phyloP scores from a whole-genome alignment of 2,888 invertebrate species.

The Ferrisia virgata region DNA sequence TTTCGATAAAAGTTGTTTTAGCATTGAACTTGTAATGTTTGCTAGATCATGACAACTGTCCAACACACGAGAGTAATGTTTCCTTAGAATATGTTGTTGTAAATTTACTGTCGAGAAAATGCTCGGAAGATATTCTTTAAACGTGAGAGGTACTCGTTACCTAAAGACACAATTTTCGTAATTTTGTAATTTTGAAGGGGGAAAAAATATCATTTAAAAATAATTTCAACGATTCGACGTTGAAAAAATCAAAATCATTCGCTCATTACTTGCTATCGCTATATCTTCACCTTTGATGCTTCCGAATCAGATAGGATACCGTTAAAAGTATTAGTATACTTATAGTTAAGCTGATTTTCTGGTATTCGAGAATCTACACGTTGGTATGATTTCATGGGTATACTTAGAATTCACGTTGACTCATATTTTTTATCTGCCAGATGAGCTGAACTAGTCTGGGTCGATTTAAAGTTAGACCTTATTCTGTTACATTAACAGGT shows the following conservation, averaged over 20 bases:
- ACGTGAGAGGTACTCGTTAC: no score
- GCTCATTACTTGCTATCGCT: background rate
- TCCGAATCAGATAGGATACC: background rate
- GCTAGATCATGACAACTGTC: background rate
- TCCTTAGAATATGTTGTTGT: no score
- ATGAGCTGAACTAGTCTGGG: constrained; percentile 8
- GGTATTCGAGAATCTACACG: background rate
- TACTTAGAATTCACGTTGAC: background rate
- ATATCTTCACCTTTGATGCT: background rate
- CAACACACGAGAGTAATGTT: no score
- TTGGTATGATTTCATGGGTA: background rate
- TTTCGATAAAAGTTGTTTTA: constrained; percentile 6
- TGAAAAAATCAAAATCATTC: background rate
- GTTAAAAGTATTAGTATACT: background rate
- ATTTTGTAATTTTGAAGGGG: no score
- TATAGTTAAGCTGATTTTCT: background rate
- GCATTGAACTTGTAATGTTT: constrained; percentile 1
- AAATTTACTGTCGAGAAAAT: no score
- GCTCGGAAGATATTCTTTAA: no score
- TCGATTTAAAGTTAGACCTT: constrained; percentile 3
- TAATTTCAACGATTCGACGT: no score
- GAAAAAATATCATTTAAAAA: no score
- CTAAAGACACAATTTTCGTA: no score
- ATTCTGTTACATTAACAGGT: constrained; percentile 5
- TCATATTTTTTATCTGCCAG: constrained; percentile 18